These are phyloP conservation scores for Cygnus atratus DNA, from an alignment of 2,113 vertebrate species.

Conservation along the genomic window DNA sequence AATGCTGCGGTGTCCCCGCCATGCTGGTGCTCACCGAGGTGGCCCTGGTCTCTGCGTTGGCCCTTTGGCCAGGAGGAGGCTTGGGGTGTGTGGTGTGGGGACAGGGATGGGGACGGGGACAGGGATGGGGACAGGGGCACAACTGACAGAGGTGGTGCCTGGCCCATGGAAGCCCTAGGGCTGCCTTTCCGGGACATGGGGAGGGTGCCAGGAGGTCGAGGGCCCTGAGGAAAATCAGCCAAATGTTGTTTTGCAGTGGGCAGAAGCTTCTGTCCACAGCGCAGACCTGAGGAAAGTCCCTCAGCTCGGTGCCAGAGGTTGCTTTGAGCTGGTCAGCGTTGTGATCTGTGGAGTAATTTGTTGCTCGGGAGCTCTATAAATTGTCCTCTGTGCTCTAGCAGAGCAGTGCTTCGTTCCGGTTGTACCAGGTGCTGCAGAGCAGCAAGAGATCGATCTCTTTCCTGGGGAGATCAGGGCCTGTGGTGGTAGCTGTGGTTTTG, in stretches of 20 bases:
- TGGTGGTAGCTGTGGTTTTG: background rate
- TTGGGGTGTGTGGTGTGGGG: background rate
- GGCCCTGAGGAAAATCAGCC: too few species aligned
- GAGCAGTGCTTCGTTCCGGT: background rate
- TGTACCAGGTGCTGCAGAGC: background rate
- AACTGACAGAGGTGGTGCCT: background rate
- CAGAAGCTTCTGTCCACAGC: fast-evolving
- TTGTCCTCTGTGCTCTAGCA: background rate
- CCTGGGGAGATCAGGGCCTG: background rate
- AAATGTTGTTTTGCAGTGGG: background rate
- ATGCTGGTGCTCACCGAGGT: background rate
- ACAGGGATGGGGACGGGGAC: background rate
- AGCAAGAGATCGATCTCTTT: background rate
- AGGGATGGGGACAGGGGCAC: too few species aligned
- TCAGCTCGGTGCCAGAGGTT: background rate
- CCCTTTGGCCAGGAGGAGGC: background rate
- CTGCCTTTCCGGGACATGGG: background rate
- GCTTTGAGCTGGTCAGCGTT: background rate
- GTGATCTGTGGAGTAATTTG: background rate
- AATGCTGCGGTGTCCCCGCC: background rate
- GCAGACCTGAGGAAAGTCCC: background rate
- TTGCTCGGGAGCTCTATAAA: background rate
- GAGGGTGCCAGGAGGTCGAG: background rate
- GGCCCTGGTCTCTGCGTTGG: background rate
- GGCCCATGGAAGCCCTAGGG: background rate